These are phyloP conservation scores for Camponotus vicinus DNA, from an alignment of 1,140 invertebrate species.

Conservation along the genomic window DNA sequence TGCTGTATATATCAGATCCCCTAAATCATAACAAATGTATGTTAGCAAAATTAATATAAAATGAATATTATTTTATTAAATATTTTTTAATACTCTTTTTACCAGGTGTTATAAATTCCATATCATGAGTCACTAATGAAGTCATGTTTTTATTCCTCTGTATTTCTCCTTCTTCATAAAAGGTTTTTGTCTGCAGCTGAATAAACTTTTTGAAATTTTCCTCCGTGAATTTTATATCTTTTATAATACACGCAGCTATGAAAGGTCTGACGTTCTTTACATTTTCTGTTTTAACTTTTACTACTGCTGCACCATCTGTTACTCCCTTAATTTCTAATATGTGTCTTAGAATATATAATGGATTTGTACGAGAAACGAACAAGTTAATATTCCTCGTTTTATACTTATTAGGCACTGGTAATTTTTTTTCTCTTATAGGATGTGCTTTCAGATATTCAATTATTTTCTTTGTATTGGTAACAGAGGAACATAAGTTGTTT, in stretches of 20 bases:
- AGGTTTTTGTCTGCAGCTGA: constrained; percentile 90
- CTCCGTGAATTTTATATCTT: constrained; percentile 89
- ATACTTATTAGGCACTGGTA: too few relatives aligned
- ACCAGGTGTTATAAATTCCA: constrained; percentile 88
- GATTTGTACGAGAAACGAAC: too few relatives aligned
- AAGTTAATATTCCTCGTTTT: too few relatives aligned
- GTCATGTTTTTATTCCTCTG: constrained; percentile 89
- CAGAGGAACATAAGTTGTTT: constrained; percentile 87
- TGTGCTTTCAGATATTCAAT: constrained; percentile 88
- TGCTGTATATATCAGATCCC: constrained; percentile 90
- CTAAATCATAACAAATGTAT: constrained; percentile 74
- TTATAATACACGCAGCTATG: constrained; percentile 91
- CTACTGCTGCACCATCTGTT: constrained; percentile 85
- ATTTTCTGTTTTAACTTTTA: constrained; percentile 86
- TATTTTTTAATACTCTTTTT: constrained; percentile 42
- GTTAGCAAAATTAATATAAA: constrained; percentile 23
- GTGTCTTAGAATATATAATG: too few relatives aligned
- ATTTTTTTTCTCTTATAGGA: too few relatives aligned
- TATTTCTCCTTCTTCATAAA: constrained; percentile 89
- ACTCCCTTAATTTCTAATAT: constrained; percentile 80
- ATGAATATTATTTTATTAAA: neutral
- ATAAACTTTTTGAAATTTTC: constrained; percentile 92
- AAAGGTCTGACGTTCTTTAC: constrained; percentile 89
- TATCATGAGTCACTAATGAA: constrained; percentile 94
- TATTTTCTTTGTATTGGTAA: constrained; percentile 91